phyloP scores from a whole-genome alignment of 1,140 invertebrate genomes.

The Leptinotarsa lineolata region DNA sequence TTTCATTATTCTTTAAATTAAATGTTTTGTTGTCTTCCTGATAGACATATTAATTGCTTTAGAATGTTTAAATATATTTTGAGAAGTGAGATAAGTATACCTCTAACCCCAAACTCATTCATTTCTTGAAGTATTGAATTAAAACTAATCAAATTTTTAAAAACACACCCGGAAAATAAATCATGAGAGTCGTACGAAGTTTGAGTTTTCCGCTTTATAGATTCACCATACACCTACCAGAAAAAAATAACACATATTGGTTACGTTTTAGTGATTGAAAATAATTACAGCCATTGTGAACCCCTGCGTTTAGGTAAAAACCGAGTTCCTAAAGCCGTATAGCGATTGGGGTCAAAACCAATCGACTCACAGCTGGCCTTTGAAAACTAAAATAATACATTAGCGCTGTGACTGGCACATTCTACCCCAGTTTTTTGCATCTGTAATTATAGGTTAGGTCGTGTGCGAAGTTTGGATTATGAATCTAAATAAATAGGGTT shows the following conservation, averaged over 20 bases:
- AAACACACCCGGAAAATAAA: no score
- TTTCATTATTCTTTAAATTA: no score
- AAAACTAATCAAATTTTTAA: no score
- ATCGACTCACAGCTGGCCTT: slow-evolving; percentile 34
- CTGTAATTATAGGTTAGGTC: slow-evolving; percentile 43
- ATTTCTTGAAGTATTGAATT: no score
- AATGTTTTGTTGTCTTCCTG: no score
- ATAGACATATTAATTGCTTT: no score
- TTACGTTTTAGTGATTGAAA: slow-evolving; percentile 14
- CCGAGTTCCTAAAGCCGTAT: slow-evolving; percentile 9
- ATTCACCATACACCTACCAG: background rate
- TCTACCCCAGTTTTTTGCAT: slow-evolving; percentile 39
- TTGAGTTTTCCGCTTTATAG: no score
- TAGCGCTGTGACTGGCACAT: slow-evolving; percentile 38
- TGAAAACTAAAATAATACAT: slow-evolving; percentile 37
- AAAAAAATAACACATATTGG: background rate
- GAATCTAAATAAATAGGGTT: slow-evolving; percentile 28
- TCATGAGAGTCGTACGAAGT: no score
- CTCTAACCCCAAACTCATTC: no score
- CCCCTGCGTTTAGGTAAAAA: slow-evolving; percentile 14
- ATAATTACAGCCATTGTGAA: slow-evolving; percentile 17
- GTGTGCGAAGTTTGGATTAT: slow-evolving; percentile 40
- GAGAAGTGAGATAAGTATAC: no score
- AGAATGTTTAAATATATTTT: no score
- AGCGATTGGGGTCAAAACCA: slow-evolving; percentile 21